Evolutionary conservation across 2,113 vertebrate species (phyloP).

Genomic region (Etheostoma spectabile): DNA sequence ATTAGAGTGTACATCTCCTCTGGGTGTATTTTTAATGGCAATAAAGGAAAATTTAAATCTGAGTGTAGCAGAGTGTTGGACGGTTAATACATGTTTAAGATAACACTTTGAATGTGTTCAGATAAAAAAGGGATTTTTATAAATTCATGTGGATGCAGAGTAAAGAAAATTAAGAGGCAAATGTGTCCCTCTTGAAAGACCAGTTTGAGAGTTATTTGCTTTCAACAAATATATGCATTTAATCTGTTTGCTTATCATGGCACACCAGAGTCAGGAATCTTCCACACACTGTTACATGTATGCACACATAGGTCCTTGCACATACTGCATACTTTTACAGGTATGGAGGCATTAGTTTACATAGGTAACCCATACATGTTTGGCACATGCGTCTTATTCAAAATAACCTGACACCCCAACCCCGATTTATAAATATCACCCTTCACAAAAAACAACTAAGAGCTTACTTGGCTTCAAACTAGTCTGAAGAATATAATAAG

Average conservation of each 20-base stretch:
- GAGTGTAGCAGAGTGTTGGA: conserved; percentile 6
- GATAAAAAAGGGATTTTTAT: conserved; percentile 17
- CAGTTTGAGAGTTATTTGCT: not conserved
- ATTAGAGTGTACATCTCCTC: not conserved
- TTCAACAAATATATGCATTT: conserved; percentile 2
- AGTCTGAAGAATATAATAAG: conserved; percentile 17
- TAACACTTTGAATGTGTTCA: conserved; percentile 26
- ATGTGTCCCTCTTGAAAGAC: not conserved
- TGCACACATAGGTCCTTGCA: conserved; percentile 53
- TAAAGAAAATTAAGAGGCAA: not conserved
- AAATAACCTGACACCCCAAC: conserved; percentile 64
- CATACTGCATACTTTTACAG: conserved; percentile 55
- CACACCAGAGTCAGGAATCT: conserved; percentile 9
- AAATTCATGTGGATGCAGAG: not conserved
- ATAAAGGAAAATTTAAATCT: not conserved
- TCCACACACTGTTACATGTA: conserved; percentile 28
- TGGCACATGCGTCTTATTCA: conserved; percentile 58
- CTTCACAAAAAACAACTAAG: conserved; percentile 39
- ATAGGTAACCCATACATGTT: conserved; percentile 63
- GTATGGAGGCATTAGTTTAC: conserved; percentile 60
- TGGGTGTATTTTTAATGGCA: conserved; percentile 20
- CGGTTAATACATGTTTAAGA: conserved; percentile 14
- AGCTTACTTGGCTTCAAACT: conserved; percentile 30
- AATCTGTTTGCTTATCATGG: not conserved
- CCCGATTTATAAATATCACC: conserved; percentile 61